These are phyloP conservation scores for Callinectes sapidus DNA, from an alignment of 2,888 invertebrate genomes.

Conservation along the genomic window DNA sequence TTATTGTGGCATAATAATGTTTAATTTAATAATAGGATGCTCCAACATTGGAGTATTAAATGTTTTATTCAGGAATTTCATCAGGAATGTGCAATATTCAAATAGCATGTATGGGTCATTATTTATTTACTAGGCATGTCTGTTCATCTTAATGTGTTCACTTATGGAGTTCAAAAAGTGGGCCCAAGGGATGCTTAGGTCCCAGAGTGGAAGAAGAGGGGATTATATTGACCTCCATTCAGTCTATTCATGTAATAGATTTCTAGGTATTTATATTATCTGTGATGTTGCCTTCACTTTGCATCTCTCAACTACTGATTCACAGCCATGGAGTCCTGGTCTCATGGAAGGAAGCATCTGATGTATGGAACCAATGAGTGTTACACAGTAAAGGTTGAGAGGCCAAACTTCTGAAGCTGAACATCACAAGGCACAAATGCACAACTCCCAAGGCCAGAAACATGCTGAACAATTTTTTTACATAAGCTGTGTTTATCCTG, in stretches of 20 bases:
- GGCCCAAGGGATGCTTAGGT: background rate
- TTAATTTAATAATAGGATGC: background rate
- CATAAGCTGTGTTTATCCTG: background rate
- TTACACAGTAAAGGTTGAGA: background rate
- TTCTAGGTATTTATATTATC: background rate
- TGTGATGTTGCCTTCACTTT: background rate
- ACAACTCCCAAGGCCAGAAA: background rate
- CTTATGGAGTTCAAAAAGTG: background rate
- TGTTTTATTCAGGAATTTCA: slow-evolving; percentile 35
- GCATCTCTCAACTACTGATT: background rate
- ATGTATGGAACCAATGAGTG: too few relatives aligned
- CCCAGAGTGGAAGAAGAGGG: background rate
- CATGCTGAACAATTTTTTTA: background rate
- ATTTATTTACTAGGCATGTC: slow-evolving; percentile 4
- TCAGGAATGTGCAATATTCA: slow-evolving; percentile 36
- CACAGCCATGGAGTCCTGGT: background rate
- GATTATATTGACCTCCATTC: background rate
- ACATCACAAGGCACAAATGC: background rate
- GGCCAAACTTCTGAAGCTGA: background rate
- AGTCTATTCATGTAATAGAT: slow-evolving; percentile 21
- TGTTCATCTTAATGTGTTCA: slow-evolving; percentile 19
- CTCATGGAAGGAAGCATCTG: background rate
- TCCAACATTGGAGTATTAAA: background rate
- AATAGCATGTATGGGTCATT: slow-evolving; percentile 19
- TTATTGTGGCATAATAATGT: slow-evolving; percentile 19